Base-by-base conservation (phyloP, 2,113 vertebrate species). In the Macquaria australasica region DNA sequence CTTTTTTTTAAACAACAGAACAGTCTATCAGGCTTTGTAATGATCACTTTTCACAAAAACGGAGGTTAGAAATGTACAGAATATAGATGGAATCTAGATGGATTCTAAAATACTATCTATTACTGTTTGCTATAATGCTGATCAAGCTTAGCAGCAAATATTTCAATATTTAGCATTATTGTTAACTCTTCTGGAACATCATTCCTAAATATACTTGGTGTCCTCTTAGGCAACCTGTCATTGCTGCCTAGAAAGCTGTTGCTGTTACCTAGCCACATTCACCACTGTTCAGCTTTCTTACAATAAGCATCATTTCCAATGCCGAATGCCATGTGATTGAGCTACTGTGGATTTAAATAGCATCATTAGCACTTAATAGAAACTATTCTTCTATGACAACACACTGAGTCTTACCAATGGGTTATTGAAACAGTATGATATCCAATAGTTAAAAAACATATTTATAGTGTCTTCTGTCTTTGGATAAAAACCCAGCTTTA, bases 1-100 rank as follows among this genome's bases (percentile, higher is more conserved):
- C n/a, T n/a, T 31, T 85, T 86, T 86, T 71, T 20, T 51, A 58
- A 83, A 84, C 50, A 79, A 75, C 48, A 70, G 37, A 69, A 77
- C 66, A 62, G 50, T 60, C 70, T 84, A 28, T 88, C 55, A 72
- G n/a, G 79, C 67, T 82, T 88, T 84, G 53, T 86, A 59, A 79
- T 60, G 28, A 69, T 83, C 20, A 68, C 73, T 84, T 89, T 86
- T 58, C 83, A 75, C 55, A 73, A 77, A 83, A 48, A 71, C 0
- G 0, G 56, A 71, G 66, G 63, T 77, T 58, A 68, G 71, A 87
- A 78, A 81, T 77, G 34, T 80, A 55, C 71, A 31, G 23, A 79
- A 83, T 79, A 53, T 79, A 56, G 5, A 71, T 39, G 18, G 21
- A 75, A 56, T 64, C 28, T 63, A 56, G 18, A 37, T 59, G 41